Evolutionary conservation across 2,888 invertebrate species (phyloP).

Genomic region (Quadroppia sp.): DNA sequence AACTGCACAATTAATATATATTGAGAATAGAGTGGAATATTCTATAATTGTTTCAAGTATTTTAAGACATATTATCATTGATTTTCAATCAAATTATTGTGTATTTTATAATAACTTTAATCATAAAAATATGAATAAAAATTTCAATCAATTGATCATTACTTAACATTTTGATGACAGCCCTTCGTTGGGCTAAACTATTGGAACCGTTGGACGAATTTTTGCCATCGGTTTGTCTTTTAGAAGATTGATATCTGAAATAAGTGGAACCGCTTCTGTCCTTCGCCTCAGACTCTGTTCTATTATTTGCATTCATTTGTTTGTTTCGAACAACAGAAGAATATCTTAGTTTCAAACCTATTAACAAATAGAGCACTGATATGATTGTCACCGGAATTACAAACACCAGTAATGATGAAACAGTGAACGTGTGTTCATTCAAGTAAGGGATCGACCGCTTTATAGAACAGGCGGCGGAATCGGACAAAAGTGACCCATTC

Average conservation of each 20-base stretch:
- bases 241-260: slow-evolving; percentile 14
- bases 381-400: slow-evolving; percentile 72
- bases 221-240: neutral
- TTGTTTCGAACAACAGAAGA: slow-evolving; percentile 3
- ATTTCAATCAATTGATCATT: slow-evolving; percentile 51
- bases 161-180: slow-evolving; percentile 62
- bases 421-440: slow-evolving; percentile 63
- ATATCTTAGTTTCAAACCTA: slow-evolving; percentile 50
- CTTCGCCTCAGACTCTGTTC: neutral
- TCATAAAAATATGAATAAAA: neutral
- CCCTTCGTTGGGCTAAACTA: slow-evolving; percentile 45
- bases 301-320: slow-evolving; percentile 15
- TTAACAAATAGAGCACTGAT: slow-evolving; percentile 65
- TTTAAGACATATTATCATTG: no score
- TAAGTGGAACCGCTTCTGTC: neutral
- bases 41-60: no score
- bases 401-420: slow-evolving; percentile 70
- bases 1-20: no score
- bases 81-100: no score
- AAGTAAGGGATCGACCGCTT: slow-evolving; percentile 65
- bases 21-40: no score
- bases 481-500: no score
- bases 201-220: neutral
- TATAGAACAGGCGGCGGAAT: slow-evolving; percentile 53
- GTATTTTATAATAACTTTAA: neutral